phyloP scores from a whole-genome alignment of 2,113 vertebrate genomes.

The Lycaon pictus region DNA sequence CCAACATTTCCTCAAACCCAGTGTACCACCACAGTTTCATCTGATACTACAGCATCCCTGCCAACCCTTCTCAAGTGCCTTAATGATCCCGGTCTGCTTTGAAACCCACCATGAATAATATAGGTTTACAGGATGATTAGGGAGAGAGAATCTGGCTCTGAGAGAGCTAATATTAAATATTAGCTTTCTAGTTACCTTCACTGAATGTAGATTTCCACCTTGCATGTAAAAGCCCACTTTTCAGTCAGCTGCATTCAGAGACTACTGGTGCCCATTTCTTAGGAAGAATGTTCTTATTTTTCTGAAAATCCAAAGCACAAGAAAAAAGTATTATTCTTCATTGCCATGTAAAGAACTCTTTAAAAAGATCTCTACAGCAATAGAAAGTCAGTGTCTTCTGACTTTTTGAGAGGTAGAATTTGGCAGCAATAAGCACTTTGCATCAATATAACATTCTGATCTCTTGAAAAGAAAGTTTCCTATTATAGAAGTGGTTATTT shows the following conservation, averaged over 20 bases:
- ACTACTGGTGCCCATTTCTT: background rate
- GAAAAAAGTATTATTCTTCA: background rate
- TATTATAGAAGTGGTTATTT: background rate
- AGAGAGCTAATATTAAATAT: background rate
- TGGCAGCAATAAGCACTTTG: background rate
- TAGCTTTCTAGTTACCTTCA: constrained; percentile 53
- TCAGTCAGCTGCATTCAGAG: background rate
- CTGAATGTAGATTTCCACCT: background rate
- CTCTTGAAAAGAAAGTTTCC: constrained; percentile 40
- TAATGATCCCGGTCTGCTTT: background rate
- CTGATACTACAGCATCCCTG: background rate
- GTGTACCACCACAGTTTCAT: background rate
- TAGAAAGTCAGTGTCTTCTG: background rate
- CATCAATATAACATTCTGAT: background rate
- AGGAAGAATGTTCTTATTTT: background rate
- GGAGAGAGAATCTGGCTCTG: background rate
- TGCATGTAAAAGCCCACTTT: background rate
- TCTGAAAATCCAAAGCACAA: constrained; percentile 49
- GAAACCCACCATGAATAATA: background rate
- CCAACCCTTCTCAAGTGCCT: background rate
- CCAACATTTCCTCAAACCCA: too few species aligned
- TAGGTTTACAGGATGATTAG: background rate
- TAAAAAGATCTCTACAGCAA: background rate
- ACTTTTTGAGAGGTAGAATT: background rate
- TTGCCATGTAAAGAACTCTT: constrained; percentile 2